These are phyloP conservation scores for Mirza zaza DNA, from an alignment of 2,113 vertebrate species.

Conservation along the genomic window DNA sequence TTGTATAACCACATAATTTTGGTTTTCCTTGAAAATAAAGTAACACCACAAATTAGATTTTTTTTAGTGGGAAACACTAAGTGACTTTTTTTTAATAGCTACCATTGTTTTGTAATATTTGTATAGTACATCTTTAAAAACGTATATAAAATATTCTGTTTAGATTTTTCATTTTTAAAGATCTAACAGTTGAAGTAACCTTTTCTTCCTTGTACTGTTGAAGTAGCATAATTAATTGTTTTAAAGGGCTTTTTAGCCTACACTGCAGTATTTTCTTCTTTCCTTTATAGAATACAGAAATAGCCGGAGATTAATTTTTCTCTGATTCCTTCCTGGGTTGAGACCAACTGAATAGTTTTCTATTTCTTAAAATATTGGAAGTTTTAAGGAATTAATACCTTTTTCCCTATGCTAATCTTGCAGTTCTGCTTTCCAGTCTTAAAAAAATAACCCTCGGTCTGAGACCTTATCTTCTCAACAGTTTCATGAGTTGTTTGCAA, in stretches of 20 bases:
- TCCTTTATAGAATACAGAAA: neutral
- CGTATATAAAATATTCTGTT: neutral
- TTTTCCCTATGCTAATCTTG: neutral
- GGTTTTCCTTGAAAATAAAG: conserved; percentile 34
- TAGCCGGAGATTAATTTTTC: neutral
- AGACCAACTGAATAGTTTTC: neutral
- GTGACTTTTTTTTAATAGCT: neutral
- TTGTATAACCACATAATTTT: neutral
- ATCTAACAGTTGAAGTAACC: neutral
- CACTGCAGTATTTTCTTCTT: neutral
- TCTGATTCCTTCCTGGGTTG: neutral
- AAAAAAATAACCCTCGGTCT: neutral
- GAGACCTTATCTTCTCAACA: neutral
- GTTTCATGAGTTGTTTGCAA: neutral
- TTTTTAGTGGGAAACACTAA: neutral
- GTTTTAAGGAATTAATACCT: neutral
- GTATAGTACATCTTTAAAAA: neutral
- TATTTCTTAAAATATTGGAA: neutral
- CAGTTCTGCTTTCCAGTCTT: neutral
- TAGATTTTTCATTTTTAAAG: neutral
- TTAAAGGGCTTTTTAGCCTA: neutral
- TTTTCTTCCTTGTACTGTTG: neutral
- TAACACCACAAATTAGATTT: neutral
- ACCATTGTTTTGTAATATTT: neutral
- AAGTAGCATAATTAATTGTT: neutral